phyloP scores from a whole-genome alignment of 2,113 vertebrate genomes.

The Perca fluviatilis region DNA sequence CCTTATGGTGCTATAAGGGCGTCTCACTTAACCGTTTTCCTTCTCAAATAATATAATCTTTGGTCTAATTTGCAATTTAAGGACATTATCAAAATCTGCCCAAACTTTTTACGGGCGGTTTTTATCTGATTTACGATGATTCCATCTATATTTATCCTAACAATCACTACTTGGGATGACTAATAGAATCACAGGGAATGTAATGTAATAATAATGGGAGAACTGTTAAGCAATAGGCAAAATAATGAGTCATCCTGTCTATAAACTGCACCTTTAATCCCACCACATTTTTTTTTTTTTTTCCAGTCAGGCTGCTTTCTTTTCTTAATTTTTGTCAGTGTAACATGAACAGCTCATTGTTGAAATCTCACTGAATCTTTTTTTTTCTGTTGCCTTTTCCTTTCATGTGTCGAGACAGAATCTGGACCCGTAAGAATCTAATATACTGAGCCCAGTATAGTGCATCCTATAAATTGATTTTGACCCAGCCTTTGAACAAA shows the following conservation, averaged over 20 bases:
- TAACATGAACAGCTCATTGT: constrained; percentile 60
- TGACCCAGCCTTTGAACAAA: constrained; percentile 88
- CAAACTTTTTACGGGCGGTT: constrained; percentile 13
- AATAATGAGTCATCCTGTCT: constrained; percentile 61
- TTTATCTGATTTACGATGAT: constrained; percentile 19
- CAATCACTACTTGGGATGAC: constrained; percentile 12
- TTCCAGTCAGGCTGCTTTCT: constrained; percentile 29
- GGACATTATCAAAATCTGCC: constrained; percentile 5
- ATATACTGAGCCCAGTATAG: constrained; percentile 61
- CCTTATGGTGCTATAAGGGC: constrained; percentile 17
- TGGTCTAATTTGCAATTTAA: constrained; percentile 35
- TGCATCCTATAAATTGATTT: constrained; percentile 81
- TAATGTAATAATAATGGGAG: constrained; percentile 38
- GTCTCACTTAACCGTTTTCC: constrained; percentile 25
- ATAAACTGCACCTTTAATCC: constrained; percentile 65
- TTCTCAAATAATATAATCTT: constrained; percentile 27
- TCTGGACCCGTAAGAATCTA: constrained; percentile 63
- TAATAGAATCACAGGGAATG: constrained; percentile 27
- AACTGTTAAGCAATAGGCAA: constrained; percentile 52
- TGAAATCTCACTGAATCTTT: constrained; percentile 44
- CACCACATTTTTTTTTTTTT: constrained; percentile 3
- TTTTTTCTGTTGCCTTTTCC: constrained; percentile 5
- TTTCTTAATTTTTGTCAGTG: constrained; percentile 37
- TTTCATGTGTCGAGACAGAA: constrained; percentile 53
- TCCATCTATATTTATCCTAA: constrained; percentile 23